Evolutionary conservation across 2,888 invertebrate species (phyloP), one percentile per base, ranked within the genome.

Genomic region (Erebia epiphron): DNA sequence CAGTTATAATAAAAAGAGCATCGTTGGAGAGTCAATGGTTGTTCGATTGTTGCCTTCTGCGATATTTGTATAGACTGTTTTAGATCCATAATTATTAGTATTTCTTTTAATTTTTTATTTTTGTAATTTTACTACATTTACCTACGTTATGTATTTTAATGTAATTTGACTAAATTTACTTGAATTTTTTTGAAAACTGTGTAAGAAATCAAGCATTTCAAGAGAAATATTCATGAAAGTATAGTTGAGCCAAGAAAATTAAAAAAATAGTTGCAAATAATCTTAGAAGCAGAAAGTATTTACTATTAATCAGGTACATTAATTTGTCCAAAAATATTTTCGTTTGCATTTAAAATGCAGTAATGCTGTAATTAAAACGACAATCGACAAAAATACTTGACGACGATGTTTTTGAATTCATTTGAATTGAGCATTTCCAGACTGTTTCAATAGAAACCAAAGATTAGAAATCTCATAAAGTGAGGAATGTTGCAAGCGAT

Each of bases 401-500:
- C 46, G 49, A 11, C 35, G 16, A 41, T 52, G 16, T 41, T 54
- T 41, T 54, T 35, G n/a, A 41, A 41, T 64, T 43, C 57, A 58
- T 41, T 41, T 16, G 35, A 13, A 41, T 64, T 43, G 62, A 63
- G 58, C 26, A 41, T 71, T 71, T 65, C 61, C 46, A 52, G 54
- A 56, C 46, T 26, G 58, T 67, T 70, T 67, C 56, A 67, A 70
- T 67, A 67, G 69, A 63, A 49, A 41, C 61, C 46, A 46, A 72
- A 72, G 60, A 72, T 74, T 72, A 74, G 62, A 67, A 72, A 74
- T 74, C 70, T 69, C 69, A 67, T 70, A 70, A 67, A 57, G 54
- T 41, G 57, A 11, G 70, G 72, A 73, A 74, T 74, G 74, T 74
- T 69, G 74, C 56, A 72, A 70, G 73, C 69, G 66, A 67, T 69